These are phyloP conservation scores for Willisornis vidua DNA, from an alignment of 2,113 vertebrate genomes.

Conservation along the genomic window DNA sequence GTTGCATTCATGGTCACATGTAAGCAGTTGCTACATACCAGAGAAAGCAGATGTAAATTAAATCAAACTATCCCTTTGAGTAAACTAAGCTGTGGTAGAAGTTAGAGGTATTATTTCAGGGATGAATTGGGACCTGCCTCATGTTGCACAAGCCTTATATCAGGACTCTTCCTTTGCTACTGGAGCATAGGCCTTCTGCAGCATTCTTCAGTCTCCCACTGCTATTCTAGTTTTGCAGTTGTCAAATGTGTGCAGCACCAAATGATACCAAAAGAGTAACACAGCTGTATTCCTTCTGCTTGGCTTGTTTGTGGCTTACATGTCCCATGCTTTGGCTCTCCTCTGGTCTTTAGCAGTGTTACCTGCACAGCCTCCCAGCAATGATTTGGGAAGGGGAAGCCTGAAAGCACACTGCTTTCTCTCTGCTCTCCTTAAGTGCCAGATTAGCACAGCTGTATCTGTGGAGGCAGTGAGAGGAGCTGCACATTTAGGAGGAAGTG, in stretches of 20 bases:
- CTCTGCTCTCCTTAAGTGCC: neutral
- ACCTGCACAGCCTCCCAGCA: neutral
- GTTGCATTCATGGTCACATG: neutral
- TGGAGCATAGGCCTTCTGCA: neutral
- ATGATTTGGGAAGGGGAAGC: neutral
- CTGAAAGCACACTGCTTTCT: neutral
- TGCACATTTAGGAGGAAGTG: neutral
- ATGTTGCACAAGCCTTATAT: neutral
- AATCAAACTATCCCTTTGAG: neutral
- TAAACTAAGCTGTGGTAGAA: neutral
- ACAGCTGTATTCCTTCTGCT: neutral
- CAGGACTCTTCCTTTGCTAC: neutral
- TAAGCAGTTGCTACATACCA: neutral
- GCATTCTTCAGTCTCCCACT: neutral
- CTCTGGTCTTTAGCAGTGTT: neutral
- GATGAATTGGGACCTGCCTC: neutral
- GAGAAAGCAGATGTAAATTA: neutral
- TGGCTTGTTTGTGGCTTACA: neutral
- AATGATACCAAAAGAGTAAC: neutral
- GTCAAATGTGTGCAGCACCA: neutral
- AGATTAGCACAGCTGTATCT: neutral
- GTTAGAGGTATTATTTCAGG: neutral
- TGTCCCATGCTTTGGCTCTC: neutral
- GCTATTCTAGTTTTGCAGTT: neutral
- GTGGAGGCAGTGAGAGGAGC: neutral